These are phyloP conservation scores for Bembecia ichneumoniformis DNA, from an alignment of 2,888 invertebrate species.

Conservation along the genomic window DNA sequence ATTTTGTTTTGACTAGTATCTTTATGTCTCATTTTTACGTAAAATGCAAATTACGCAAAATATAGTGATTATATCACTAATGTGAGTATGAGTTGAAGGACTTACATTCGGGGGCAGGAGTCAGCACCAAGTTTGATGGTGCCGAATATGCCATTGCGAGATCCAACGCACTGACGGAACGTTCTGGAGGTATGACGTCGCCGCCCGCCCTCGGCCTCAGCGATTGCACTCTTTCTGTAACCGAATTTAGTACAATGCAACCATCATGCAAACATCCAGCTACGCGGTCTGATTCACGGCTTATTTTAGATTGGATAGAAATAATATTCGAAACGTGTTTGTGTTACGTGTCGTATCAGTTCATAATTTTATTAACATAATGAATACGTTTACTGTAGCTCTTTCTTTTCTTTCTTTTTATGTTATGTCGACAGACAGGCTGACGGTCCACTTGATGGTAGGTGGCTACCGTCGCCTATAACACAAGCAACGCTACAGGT, in stretches of 20 bases:
- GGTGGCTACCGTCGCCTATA: too few species aligned
- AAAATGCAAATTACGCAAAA: too few species aligned
- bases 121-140: slow-evolving; percentile 59
- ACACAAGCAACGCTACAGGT: too few species aligned
- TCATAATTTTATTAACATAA: background rate
- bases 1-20: too few species aligned
- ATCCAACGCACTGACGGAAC: slow-evolving; percentile 51
- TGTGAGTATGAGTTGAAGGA: background rate
- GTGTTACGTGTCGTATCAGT: background rate
- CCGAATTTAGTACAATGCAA: background rate
- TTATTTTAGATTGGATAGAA: background rate
- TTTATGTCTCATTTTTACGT: too few species aligned
- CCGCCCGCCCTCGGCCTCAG: slow-evolving; percentile 57
- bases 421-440: too few species aligned
- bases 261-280: background rate
- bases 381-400: background rate
- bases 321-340: background rate
- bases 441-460: too few species aligned
- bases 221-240: slow-evolving; percentile 35
- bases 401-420: too few species aligned
- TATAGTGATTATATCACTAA: too few species aligned
- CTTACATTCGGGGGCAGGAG: slow-evolving; percentile 66
- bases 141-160: slow-evolving; percentile 52
- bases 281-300: background rate
- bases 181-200: slow-evolving; percentile 52